Evolutionary conservation across 2,797 vertebrate genomes (phyloP), one percentile per base, ranked within the genome.

Genomic region (Ambastaia sidthimunki): DNA sequence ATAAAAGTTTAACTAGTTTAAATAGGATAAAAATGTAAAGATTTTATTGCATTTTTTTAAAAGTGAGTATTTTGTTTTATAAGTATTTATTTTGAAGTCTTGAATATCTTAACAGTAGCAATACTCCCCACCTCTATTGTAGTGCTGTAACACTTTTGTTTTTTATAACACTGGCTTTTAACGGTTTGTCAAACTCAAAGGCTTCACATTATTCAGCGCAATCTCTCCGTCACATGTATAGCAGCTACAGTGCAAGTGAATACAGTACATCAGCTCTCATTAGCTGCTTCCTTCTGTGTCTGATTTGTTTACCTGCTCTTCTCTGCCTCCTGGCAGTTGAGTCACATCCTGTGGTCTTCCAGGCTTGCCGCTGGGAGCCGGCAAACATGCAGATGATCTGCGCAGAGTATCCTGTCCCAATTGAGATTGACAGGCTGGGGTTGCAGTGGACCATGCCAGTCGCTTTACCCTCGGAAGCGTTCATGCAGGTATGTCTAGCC

Each of bases 241-340:
- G 57, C 50, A 41, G 71, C 66, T 79, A 66, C 48, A 52, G 55
- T 70, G 34, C n/a, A 52, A 52, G 47, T 66, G 67, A 52, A 52
- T 78, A 67, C 80, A 82, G 76, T 71, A 69, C 85, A 82, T 76
- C 83, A 71, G 15, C 72, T 83, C 83, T 81, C 82, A 83, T 85
- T 84, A 85, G 74, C 69, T 44, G 41, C 83, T 72, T 73, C 74
- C 44, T 44, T 76, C 21, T 62, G 66, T 81, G 71, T 73, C 68
- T 60, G 52, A 81, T 84, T 82, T 85, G 84, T 87, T 85, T 84
- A 83, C 76, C 66, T 81, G 41, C 63, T 68, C 72, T 10, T 28
- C n/a, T 77, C 59, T 79, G 62, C 67, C 80, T 66, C 59, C 72
- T 78, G 81, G 82, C 76, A 76, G 50, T 67, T 82, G 76, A 85